Conservation (phyloP, 1,140 invertebrate genomes). For the Drosophila insularis region DNA sequence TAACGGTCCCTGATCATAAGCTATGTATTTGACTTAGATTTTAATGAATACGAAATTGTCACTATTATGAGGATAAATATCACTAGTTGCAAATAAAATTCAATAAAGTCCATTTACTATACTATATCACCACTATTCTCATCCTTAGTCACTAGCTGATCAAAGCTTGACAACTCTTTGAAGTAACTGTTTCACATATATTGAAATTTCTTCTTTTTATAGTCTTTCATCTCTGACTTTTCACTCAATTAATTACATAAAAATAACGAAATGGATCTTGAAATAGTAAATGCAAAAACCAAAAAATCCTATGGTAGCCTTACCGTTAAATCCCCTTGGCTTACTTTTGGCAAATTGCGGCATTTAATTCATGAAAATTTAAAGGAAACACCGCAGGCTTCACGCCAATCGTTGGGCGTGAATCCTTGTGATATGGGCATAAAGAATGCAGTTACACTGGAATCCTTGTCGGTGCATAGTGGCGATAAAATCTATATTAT, state of each 20-base stretch:
- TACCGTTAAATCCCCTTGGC: constrained; percentile 83
- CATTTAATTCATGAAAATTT: constrained; percentile 86
- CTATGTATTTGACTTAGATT: too few species aligned
- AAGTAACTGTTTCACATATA: too few species aligned
- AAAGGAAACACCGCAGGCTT: constrained; percentile 89
- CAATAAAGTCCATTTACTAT: too few species aligned
- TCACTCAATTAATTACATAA: not conserved
- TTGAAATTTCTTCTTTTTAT: too few species aligned
- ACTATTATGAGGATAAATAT: too few species aligned
- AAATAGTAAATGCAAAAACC: constrained; percentile 84
- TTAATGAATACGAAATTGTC: too few species aligned
- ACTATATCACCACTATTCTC: too few species aligned
- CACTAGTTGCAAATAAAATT: too few species aligned
- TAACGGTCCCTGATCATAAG: too few species aligned
- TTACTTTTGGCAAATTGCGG: constrained; percentile 90
- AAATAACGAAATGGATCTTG: constrained; percentile 83
- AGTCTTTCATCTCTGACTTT: too few species aligned
- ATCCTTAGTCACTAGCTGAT: too few species aligned
- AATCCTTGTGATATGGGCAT: constrained; percentile 91
- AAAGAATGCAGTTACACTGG: constrained; percentile 87
- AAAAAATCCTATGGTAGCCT: constrained; percentile 84
- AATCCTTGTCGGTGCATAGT: constrained; percentile 85
- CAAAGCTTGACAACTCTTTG: too few species aligned
- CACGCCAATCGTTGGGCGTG: constrained; percentile 91
- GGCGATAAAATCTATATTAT: constrained; percentile 90